Percentiles rank a stretch among this genome's conserved stretches.
Evolutionary conservation across 2,888 invertebrate genomes (phyloP).

Genomic region (Yponomeuta cagnagella): DNA sequence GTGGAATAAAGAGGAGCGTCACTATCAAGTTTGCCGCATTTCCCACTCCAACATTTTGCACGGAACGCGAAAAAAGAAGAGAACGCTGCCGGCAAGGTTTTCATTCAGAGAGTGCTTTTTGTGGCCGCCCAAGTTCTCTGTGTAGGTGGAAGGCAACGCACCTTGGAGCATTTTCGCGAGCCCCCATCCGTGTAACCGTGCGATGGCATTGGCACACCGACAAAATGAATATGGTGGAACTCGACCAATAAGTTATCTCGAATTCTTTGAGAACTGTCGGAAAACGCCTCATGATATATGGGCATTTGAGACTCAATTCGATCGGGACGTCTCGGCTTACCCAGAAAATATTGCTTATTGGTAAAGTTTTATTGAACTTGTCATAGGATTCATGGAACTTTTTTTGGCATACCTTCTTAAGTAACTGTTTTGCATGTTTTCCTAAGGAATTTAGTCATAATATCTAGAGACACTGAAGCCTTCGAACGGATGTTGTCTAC

Average conservation of each 20-base stretch:
- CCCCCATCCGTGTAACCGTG: constrained; percentile 23
- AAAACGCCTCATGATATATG: constrained; percentile 67
- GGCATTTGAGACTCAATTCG: constrained; percentile 68
- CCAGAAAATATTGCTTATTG: constrained; percentile 64
- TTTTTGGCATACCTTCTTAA: neutral
- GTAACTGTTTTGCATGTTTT: neutral
- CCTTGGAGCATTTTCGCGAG: constrained; percentile 30
- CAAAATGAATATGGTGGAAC: constrained; percentile 55
- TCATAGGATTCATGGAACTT: constrained; percentile 56
- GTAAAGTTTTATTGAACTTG: constrained; percentile 71
- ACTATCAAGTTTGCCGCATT: constrained; percentile 5
- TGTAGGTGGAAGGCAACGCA: constrained; percentile 25
- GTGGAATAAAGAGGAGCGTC: neutral
- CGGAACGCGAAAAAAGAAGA: constrained; percentile 21
- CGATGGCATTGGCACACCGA: constrained; percentile 26
- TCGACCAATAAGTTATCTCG: constrained; percentile 55
- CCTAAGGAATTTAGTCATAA: no score
- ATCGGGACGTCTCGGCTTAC: constrained; percentile 38
- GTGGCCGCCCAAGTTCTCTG: constrained; percentile 36
- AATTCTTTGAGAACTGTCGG: constrained; percentile 59
- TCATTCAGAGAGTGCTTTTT: constrained; percentile 38
- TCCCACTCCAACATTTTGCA: constrained; percentile 7
- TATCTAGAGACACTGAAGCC: no score
- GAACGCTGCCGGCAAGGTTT: constrained; percentile 27
- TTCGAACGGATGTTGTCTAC: no score